phyloP scores from a whole-genome alignment of 92 coral and sea anemone species.

The Ricordea florida region DNA sequence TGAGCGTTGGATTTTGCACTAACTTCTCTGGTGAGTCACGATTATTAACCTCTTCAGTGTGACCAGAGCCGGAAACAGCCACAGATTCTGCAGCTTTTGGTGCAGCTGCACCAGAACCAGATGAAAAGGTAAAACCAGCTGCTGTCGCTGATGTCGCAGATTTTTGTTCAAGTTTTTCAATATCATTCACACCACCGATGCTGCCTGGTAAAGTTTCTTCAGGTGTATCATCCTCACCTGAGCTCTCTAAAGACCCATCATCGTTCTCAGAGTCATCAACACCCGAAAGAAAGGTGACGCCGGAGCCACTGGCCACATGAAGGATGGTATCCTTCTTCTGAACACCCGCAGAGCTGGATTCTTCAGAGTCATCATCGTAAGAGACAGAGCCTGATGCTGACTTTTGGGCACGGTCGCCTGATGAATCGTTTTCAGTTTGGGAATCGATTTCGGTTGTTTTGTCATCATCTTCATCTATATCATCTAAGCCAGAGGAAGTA shows the following conservation, averaged over 20 bases:
- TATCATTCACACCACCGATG: slow-evolving; percentile 71
- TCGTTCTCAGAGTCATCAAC: slow-evolving; percentile 35
- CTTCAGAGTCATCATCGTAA: slow-evolving; percentile 41
- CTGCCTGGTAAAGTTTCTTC: slow-evolving; percentile 85
- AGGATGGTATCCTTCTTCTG: slow-evolving; percentile 59
- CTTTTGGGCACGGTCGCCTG: slow-evolving; percentile 48
- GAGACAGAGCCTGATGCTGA: slow-evolving; percentile 35
- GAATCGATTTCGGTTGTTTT: slow-evolving; percentile 1
- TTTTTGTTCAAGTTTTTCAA: slow-evolving; percentile 55
- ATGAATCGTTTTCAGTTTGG: slow-evolving; percentile 21
- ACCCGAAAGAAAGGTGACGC: slow-evolving; percentile 77
- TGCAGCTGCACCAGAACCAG: slow-evolving; percentile 32
- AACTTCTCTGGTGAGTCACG: neutral
- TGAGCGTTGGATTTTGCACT: neutral
- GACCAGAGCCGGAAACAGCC: slow-evolving; percentile 55
- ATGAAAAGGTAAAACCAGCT: slow-evolving; percentile 16
- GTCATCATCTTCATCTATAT: neutral
- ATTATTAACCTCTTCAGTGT: neutral
- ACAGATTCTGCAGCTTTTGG: neutral
- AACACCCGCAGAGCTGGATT: slow-evolving; percentile 49
- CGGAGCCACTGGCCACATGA: slow-evolving; percentile 73
- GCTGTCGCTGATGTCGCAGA: slow-evolving; percentile 1
- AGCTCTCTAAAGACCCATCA: slow-evolving; percentile 17
- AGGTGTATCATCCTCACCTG: slow-evolving; percentile 63
- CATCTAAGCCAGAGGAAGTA: slow-evolving; percentile 22